Base-by-base conservation (phyloP, 2,888 invertebrate species). In the Spicauda simplicius region DNA sequence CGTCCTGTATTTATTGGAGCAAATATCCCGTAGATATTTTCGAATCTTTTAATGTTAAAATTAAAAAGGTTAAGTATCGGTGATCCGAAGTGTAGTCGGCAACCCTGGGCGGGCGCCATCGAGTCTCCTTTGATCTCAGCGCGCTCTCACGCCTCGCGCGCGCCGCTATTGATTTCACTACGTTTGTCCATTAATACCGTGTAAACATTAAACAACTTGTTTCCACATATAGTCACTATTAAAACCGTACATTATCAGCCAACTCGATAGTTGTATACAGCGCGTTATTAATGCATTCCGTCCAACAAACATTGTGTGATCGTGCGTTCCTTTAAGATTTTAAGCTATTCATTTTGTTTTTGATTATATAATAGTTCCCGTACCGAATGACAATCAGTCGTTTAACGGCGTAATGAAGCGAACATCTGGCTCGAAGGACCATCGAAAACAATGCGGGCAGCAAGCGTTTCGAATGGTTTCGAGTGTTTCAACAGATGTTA, bases 61-160 rank as follows among this genome's bases (percentile, higher is more conserved):
- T 59, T 50, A 65, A 65, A 50, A 65, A 58, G 59, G 41, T 48
- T 18, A 30, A 52, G 50, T 59, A 20, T 64, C 48, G 8, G 18
- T 55, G 54, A 66, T 60, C 19, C 60, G 25, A 61, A 61, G 56
- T 60, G 52, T 20, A 45, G 63, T 59, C 60, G 71, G 65, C 75
- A 76, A 59, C 76, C 76, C 75, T 74, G 64, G 55, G 50, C 67
- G 68, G 66, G 70, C 71, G 73, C 71, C 74, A 74, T 73, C 73
- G 73, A 65, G 74, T 70, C 71, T 71, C 72, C 77, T 77, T 78
- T 79, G 77, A 77, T 77, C 72, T 74, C 72, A 70, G 68, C 77
- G 77, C 78, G 77, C 77, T 78, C 77, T 78, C 78, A 76, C 77
- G 77, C 74, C 73, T 71, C 74, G 73, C 72, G 75, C 71, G 72